Percentiles rank a stretch among this genome's conserved stretches.
Evolutionary conservation across 2,797 vertebrate genomes (phyloP).

Genomic region (Clarias fuscus): DNA sequence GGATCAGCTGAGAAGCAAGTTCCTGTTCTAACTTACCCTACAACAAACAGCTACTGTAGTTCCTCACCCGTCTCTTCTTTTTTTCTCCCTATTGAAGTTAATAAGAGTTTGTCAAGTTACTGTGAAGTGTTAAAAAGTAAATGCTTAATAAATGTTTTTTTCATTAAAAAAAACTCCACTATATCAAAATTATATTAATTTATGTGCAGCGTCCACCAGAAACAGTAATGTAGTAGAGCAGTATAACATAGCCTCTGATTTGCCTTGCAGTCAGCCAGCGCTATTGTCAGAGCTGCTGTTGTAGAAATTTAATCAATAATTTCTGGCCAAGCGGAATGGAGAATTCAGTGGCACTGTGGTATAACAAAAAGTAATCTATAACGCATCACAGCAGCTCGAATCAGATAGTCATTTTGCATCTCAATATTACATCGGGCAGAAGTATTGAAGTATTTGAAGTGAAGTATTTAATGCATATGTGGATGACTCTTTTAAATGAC

Average conservation of each 20-base stretch:
- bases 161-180: neutral
- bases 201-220: neutral
- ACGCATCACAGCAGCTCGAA: slow-evolving; percentile 31
- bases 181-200: neutral
- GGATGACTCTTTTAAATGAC: slow-evolving; percentile 2
- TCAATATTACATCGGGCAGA: neutral
- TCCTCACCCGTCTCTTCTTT: neutral
- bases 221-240: neutral
- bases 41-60: neutral
- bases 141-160: neutral
- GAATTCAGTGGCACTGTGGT: neutral
- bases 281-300: neutral
- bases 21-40: neutral
- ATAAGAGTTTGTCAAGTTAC: neutral
- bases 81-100: neutral
- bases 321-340: neutral
- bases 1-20: neutral
- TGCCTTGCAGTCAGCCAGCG: neutral
- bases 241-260: neutral
- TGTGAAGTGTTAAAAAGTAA: neutral
- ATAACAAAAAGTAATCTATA: slow-evolving; percentile 14
- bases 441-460: no score
- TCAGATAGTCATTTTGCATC: slow-evolving; percentile 3
- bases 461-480: slow-evolving; percentile 35
- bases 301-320: neutral